Evolutionary conservation across 2,888 invertebrate genomes (phyloP).

Genomic region (Tipula unca): DNA sequence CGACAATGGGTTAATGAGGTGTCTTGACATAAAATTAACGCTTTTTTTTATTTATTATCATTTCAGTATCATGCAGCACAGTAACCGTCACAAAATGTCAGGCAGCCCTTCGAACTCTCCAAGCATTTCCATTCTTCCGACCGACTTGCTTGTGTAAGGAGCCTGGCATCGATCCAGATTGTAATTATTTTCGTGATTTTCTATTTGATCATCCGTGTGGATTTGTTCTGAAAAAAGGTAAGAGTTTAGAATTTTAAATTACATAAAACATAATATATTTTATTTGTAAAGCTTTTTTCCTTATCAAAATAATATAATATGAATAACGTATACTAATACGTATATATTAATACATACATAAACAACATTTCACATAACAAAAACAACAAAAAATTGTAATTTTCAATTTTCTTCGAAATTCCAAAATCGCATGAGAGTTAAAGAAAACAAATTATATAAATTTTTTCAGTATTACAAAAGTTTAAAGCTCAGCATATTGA

Average conservation of each 20-base stretch:
- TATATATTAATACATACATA: background rate
- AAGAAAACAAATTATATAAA: background rate
- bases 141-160: conserved; percentile 88
- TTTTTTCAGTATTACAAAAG: background rate
- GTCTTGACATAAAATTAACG: no score
- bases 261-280: no score
- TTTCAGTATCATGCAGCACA: conserved; percentile 81
- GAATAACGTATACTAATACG: background rate
- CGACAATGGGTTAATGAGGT: no score
- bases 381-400: background rate
- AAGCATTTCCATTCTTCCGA: conserved; percentile 87
- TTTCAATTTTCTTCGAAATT: background rate
- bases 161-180: conserved; percentile 83
- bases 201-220: conserved; percentile 90
- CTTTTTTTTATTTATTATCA: background rate
- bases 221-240: conserved; percentile 83
- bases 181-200: conserved; percentile 87
- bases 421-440: background rate
- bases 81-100: conserved; percentile 90
- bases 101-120: conserved; percentile 78
- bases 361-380: background rate
- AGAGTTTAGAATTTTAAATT: conserved; percentile 25
- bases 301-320: background rate
- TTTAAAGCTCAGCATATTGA: background rate
- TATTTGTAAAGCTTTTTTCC: background rate